These are phyloP conservation scores for Drosophila virilis DNA, from an alignment of 1,140 invertebrate species.

Conservation along the genomic window DNA sequence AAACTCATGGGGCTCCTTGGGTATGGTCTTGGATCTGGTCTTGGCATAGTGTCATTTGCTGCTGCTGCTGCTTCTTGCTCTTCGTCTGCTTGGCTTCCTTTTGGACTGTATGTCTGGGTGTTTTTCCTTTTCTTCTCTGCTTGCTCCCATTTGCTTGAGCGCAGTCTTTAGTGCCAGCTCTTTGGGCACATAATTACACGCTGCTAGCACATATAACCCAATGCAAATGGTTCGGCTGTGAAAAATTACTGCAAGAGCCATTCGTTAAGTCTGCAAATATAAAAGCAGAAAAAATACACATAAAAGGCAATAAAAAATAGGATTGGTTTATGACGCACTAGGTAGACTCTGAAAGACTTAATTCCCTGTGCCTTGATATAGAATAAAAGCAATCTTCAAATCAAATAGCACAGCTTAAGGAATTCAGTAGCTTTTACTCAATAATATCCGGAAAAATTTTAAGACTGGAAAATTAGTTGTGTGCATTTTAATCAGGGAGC, in stretches of 20 bases:
- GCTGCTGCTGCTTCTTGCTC: conserved; percentile 25
- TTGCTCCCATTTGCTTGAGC: conserved; percentile 70
- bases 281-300: conserved; percentile 1
- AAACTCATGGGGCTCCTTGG: neutral
- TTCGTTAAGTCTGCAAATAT: conserved; percentile 34
- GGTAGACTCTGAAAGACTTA: conserved; percentile 17
- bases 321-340: conserved; percentile 28
- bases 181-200: conserved; percentile 68
- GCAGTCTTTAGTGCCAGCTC: conserved; percentile 59
- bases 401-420: neutral
- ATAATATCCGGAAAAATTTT: too few relatives aligned
- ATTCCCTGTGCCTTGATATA: neutral
- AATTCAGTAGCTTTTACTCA: too few relatives aligned
- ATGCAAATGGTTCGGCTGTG: conserved; percentile 41
- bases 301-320: conserved; percentile 14
- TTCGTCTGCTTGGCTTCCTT: conserved; percentile 51
- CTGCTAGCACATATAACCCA: conserved; percentile 18
- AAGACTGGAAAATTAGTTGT: too few relatives aligned
- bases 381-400: conserved; percentile 4
- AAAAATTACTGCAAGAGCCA: conserved; percentile 60
- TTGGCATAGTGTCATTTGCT: conserved; percentile 56
- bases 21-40: conserved; percentile 16
- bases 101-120: conserved; percentile 30
- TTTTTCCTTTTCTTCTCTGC: conserved; percentile 34
- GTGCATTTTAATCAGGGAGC: too few relatives aligned